Percentiles rank a stretch among this genome's conserved stretches.
Evolutionary conservation across 1,140 invertebrate genomes (phyloP).

Genomic region (Drosophila lacteicornis): DNA sequence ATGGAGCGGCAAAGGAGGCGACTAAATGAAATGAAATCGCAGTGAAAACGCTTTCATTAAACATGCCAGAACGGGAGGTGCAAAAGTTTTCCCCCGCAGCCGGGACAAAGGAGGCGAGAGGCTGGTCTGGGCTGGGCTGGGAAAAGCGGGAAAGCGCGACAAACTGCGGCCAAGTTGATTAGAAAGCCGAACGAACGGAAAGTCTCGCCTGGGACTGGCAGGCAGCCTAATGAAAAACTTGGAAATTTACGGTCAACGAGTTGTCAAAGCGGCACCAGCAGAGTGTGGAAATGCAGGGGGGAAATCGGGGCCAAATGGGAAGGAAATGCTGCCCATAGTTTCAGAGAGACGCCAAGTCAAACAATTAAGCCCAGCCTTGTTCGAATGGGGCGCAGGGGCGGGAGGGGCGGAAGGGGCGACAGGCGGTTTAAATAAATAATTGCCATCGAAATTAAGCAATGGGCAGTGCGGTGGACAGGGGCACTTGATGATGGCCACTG

Average conservation of each 20-base stretch:
- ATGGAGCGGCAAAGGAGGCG: constrained; percentile 58
- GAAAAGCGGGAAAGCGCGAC: constrained; percentile 50
- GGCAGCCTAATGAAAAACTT: constrained; percentile 79
- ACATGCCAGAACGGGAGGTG: constrained; percentile 50
- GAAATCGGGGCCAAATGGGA: constrained; percentile 5
- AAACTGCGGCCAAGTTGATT: constrained; percentile 82
- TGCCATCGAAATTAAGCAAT: constrained; percentile 79
- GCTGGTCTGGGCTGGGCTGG: constrained; percentile 13
- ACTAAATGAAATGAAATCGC: constrained; percentile 81
- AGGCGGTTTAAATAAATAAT: constrained; percentile 82
- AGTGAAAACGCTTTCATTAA: constrained; percentile 80
- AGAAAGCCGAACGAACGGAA: constrained; percentile 63
- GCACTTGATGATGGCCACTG: constrained; percentile 2
- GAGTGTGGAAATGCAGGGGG: constrained; percentile 19
- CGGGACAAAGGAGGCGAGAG: constrained; percentile 17
- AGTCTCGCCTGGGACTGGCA: constrained; percentile 52
- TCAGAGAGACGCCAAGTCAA: constrained; percentile 71
- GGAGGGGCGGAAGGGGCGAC: constrained; percentile 35
- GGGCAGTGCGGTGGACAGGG: constrained; percentile 21
- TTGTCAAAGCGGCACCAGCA: constrained; percentile 70
- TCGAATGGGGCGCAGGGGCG: constrained; percentile 34
- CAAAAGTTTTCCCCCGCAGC: constrained; percentile 56
- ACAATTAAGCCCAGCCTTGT: constrained; percentile 71
- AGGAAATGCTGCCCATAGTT: constrained; percentile 56
- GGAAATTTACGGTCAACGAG: constrained; percentile 83